Base-by-base conservation (phyloP, 2,888 invertebrate genomes). In the Drosophila barbarae region DNA sequence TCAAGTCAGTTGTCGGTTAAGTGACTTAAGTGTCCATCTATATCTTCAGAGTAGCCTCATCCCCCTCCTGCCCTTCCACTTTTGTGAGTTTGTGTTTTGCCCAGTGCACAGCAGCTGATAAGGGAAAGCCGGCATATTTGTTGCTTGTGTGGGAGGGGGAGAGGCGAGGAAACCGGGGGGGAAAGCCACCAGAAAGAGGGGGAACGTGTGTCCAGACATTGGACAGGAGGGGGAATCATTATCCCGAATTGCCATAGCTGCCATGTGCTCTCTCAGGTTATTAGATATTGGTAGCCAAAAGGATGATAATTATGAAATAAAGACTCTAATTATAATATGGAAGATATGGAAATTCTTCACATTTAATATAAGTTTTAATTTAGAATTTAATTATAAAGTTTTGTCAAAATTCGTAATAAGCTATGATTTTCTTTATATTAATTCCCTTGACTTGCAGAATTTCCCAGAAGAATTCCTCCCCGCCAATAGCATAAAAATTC, bases 61-160 rank as follows among this genome's bases (percentile, higher is more conserved):
- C 9, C 13, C 38, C 38, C 35, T 15, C 30, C 30, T 12, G 6
- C 8, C 32, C 5, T 2, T 7, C 9, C 28, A 5, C 36, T 8
- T 54, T 46, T 18, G 18, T 18, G 18, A 18, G 30, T 68, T 64
- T 66, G 73, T 73, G 50, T 68, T 76, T 76, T 73, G 64, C 58
- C 49, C 75, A 57, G 58, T 69, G 56, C 59, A 58, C 30, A 55
- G 28, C 32, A 36, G 28, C 56, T 77, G 81, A 76, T 76, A 75
- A 81, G 70, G 38, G 30, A 42, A 51, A 53, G 55, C 50, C 38
- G 69, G 51, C 39, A 46, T 64, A 58, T 42, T 57, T 51, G 67
- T 67, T 67, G 66, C 50, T 44, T 66, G 51, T 38, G 18, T 21
- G 15, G 8, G 2, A 6, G 30, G 21, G 30, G 15, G 5, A 23